Evolutionary conservation across 2,113 vertebrate genomes (phyloP).

Genomic region (Casuarius casuarius): DNA sequence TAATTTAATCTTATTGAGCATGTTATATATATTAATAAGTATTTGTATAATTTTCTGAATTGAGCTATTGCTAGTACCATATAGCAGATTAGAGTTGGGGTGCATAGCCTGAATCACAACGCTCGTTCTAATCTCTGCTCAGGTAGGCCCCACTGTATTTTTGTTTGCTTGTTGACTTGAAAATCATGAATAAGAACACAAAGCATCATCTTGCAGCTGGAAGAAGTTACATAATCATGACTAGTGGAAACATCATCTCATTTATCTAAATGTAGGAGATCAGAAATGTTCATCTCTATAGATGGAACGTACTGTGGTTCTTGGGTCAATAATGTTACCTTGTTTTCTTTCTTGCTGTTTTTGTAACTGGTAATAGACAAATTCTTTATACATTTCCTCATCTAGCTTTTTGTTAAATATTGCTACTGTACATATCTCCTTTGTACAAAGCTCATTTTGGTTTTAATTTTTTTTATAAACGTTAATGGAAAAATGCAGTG

Average conservation of each 20-base stretch:
- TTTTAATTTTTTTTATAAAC: neutral
- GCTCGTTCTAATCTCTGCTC: neutral
- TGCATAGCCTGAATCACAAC: neutral
- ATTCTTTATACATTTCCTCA: neutral
- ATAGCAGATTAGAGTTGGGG: neutral
- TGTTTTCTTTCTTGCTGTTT: neutral
- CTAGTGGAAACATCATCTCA: neutral
- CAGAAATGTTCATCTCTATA: neutral
- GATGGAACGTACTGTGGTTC: rapidly evolving
- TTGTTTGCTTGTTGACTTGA: neutral
- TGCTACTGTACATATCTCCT: neutral
- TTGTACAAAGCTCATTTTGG: neutral
- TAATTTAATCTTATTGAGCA: neutral
- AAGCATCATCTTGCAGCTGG: neutral
- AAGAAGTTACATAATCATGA: neutral
- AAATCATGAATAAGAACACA: neutral
- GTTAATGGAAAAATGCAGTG: neutral
- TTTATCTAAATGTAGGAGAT: neutral
- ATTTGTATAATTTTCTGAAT: neutral
- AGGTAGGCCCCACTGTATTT: neutral
- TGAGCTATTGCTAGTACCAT: neutral
- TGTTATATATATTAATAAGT: neutral
- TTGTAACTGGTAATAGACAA: neutral
- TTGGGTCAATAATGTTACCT: neutral
- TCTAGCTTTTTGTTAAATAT: neutral